These are phyloP conservation scores for Platysteira castanea DNA, from an alignment of 2,113 vertebrate genomes.

Conservation along the genomic window DNA sequence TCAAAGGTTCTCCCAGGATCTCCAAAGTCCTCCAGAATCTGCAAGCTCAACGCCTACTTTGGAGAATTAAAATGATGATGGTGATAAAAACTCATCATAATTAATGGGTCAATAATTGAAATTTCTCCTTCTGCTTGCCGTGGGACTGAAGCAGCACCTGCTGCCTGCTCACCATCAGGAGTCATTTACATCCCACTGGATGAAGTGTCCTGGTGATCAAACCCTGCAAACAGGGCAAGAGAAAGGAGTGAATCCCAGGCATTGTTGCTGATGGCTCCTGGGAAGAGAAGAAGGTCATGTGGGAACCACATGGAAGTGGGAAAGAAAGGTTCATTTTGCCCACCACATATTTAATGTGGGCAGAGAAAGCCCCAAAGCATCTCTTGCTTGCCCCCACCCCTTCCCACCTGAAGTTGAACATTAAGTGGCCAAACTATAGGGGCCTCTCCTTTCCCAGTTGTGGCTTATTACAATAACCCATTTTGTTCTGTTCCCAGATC, in stretches of 20 bases:
- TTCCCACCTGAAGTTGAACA: not conserved
- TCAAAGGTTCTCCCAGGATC: not conserved
- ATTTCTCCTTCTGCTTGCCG: not conserved
- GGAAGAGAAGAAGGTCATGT: not conserved
- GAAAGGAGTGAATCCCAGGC: not conserved
- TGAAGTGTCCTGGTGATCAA: not conserved
- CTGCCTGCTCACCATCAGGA: not conserved
- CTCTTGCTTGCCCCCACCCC: not conserved
- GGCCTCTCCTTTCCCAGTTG: not conserved
- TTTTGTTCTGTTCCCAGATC: conserved; percentile 1
- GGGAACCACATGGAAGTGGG: not conserved
- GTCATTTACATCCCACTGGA: not conserved
- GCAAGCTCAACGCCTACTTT: not conserved
- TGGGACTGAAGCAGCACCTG: not conserved
- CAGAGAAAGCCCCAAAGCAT: not conserved
- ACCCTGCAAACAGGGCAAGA: fast-evolving
- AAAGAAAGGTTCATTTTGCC: not conserved
- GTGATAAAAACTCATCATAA: not conserved
- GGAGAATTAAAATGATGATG: not conserved
- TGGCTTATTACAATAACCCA: not conserved
- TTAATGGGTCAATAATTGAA: not conserved
- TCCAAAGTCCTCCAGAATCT: not conserved
- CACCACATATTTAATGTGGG: not conserved
- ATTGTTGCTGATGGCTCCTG: not conserved
- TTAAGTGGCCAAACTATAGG: not conserved